These are phyloP conservation scores for Idaea straminata DNA, from an alignment of 2,888 invertebrate species.

Conservation along the genomic window DNA sequence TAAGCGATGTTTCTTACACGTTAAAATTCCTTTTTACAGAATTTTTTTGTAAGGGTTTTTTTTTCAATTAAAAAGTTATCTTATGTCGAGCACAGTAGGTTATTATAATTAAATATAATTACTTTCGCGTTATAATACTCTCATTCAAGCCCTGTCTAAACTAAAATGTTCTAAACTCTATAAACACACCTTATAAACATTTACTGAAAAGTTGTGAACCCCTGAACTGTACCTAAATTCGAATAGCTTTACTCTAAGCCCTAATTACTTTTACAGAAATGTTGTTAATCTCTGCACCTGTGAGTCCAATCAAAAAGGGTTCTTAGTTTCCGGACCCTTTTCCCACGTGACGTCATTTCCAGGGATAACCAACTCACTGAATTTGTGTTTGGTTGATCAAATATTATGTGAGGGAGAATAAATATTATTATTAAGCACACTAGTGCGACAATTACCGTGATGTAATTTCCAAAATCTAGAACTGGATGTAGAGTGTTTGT, in stretches of 20 bases:
- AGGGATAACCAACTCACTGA: neutral
- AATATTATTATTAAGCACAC: neutral
- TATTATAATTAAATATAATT: too few species aligned
- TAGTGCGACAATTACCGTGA: neutral
- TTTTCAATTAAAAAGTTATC: too few species aligned
- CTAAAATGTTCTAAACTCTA: neutral
- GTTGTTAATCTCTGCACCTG: neutral
- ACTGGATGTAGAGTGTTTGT: too few species aligned
- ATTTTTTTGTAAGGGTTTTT: too few species aligned
- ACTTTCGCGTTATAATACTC: too few species aligned
- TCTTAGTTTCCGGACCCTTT: neutral
- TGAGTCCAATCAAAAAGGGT: neutral
- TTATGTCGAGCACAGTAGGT: too few species aligned
- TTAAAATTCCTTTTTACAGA: too few species aligned
- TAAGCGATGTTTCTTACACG: too few species aligned
- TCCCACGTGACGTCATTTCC: slow-evolving; percentile 1
- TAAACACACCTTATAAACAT: neutral
- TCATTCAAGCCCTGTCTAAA: too few species aligned
- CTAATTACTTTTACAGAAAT: neutral
- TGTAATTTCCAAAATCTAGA: neutral
- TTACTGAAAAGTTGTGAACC: neutral
- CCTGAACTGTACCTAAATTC: neutral
- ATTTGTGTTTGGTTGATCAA: neutral
- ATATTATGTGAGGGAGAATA: neutral
- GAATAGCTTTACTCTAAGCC: slow-evolving; percentile 1